Conservation (phyloP, 2,888 invertebrate genomes). For the Drosophila fulvimacula region DNA sequence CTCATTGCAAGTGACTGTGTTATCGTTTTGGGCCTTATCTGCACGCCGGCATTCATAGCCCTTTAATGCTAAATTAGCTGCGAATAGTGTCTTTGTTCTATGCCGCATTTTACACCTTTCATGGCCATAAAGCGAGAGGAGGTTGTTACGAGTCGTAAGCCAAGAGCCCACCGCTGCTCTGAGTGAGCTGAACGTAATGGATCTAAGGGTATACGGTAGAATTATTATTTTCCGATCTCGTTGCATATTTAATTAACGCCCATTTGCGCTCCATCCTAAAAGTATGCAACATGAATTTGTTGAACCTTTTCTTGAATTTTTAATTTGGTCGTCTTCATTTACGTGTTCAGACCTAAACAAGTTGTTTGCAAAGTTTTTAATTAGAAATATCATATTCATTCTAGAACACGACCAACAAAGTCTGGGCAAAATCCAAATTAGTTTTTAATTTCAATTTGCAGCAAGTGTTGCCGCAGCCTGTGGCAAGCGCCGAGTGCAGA, state of each 20-base stretch:
- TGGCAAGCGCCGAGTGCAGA: slow-evolving; percentile 32
- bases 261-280: slow-evolving; percentile 10
- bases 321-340: not conserved
- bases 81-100: slow-evolving; percentile 61
- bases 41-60: slow-evolving; percentile 47
- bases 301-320: not conserved
- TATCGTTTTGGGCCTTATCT: slow-evolving; percentile 53
- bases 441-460: slow-evolving; percentile 61
- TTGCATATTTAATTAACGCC: not conserved
- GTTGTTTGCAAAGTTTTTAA: slow-evolving; percentile 39
- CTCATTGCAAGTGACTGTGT: slow-evolving; percentile 47
- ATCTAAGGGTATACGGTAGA: not conserved
- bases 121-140: slow-evolving; percentile 25
- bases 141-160: slow-evolving; percentile 29
- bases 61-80: slow-evolving; percentile 69
- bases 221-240: not conserved
- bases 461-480: slow-evolving; percentile 18
- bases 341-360: not conserved
- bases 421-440: slow-evolving; percentile 45
- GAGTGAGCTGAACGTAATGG: not conserved
- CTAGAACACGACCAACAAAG: slow-evolving; percentile 18
- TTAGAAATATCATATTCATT: slow-evolving; percentile 58
- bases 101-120: slow-evolving; percentile 35
- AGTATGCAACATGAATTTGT: slow-evolving; percentile 13
- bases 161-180: not conserved